Evolutionary conservation across 2,113 vertebrate genomes (phyloP).

Genomic region (Pagrus major): DNA sequence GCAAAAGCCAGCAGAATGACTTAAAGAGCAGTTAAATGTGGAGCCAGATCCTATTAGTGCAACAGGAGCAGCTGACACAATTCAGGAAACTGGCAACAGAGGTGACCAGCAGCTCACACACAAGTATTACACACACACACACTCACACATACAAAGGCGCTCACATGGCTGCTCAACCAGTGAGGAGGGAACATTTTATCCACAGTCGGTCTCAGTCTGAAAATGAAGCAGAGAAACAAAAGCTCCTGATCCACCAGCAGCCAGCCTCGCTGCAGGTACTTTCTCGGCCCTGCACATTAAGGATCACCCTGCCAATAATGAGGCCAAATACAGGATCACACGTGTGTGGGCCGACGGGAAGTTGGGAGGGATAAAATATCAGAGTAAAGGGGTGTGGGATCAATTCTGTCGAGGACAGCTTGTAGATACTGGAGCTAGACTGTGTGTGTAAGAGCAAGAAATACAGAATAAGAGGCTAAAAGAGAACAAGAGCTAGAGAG

Average conservation of each 20-base stretch:
- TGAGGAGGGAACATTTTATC: constrained; percentile 27
- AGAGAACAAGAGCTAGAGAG: neutral
- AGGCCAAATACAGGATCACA: constrained; percentile 3
- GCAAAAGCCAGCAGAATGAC: constrained; percentile 2
- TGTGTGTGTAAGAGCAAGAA: constrained; percentile 12
- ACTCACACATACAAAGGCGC: neutral
- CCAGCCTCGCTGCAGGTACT: constrained; percentile 11
- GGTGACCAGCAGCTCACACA: constrained; percentile 2
- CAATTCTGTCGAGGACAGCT: constrained; percentile 8
- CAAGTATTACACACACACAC: constrained; percentile 12
- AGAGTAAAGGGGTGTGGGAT: neutral
- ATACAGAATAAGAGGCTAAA: constrained; percentile 5
- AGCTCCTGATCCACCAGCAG: constrained; percentile 40
- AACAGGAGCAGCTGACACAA: constrained; percentile 32
- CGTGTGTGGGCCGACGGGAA: neutral
- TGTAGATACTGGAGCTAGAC: constrained; percentile 2
- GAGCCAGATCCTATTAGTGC: constrained; percentile 13
- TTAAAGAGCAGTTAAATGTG: constrained; percentile 35
- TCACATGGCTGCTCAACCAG: constrained; percentile 42
- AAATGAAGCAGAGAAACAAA: constrained; percentile 47
- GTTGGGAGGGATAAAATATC: neutral
- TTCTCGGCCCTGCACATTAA: constrained; percentile 6
- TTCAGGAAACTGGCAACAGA: constrained; percentile 17
- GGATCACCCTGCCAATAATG: neutral
- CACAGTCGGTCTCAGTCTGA: constrained; percentile 49